Base-by-base conservation (phyloP, 1,140 invertebrate species). In the Drosophila ananassae region DNA sequence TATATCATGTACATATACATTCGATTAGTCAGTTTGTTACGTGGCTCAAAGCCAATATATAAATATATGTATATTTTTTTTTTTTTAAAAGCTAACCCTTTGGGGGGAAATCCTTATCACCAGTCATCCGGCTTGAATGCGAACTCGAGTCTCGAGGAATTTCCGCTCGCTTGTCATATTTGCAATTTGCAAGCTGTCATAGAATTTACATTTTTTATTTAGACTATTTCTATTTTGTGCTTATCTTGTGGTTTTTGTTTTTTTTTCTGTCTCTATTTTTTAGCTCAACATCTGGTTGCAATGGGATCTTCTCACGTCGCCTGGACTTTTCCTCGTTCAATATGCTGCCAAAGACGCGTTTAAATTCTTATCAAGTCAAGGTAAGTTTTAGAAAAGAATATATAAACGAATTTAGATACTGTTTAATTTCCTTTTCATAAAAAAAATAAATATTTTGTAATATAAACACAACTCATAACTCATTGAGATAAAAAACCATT, bases 351-450 rank as follows among this genome's bases (percentile, higher is more conserved):
- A 96, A 96, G 91, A 96, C 98, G 91, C 98, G 98, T 94, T 95
- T 98, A 91, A 99, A 99, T 94, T 98, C 98, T 82, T 99, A 99
- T 94, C 98, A 99, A 94, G 98, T 99, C 92, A 98, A 99, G 97
- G 98, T 98, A 94, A 95, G 94, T 92, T 77, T 57, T 54, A 22
- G 32, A 9, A 30, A 60, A 34, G 30, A 55, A 32, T 2, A 32
- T 32, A 1, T n/a, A 5, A n/a, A 0, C 2, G 0, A 41, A 2
- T 13, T 17, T 6, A 41, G 13, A 32, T 6, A 28, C 17, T 6
- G 25, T 6, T 28, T 28, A 28, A 6, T 28, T 28, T 28, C 7
- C 25, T 28, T 34, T 10, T 10, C 25, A 34, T 34, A 34, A 34
- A 34, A 34, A 34, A 10, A 9, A 34, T 10, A 34, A 34, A 34